A percentile compares a stretch with the other conserved stretches of the same genome.
Evolutionary conservation across 2,797 vertebrate genomes (phyloP).

Genomic region (Craterocephalus amniculus): DNA sequence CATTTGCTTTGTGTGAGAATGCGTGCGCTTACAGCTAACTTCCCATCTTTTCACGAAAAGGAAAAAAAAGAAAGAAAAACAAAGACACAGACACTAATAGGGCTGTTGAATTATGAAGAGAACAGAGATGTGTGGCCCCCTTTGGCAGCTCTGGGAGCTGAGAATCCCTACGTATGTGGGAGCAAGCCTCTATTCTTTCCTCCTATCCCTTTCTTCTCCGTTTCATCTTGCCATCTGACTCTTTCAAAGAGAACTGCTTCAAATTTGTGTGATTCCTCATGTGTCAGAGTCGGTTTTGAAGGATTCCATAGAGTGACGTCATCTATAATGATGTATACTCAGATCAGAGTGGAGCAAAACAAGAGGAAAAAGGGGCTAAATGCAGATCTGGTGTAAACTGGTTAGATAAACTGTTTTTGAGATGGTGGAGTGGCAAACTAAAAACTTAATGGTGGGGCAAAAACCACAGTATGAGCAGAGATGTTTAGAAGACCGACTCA

Average conservation of each 20-base stretch:
- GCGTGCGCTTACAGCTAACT: slow-evolving; percentile 23
- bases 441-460: slow-evolving; percentile 12
- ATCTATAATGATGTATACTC: slow-evolving; percentile 22
- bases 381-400: slow-evolving; percentile 7
- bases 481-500: slow-evolving; percentile 48
- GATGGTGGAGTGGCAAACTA: slow-evolving; percentile 8
- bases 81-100: slow-evolving; percentile 63
- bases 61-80: slow-evolving; percentile 27
- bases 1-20: slow-evolving; percentile 37
- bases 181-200: slow-evolving; percentile 35
- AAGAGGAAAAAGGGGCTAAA: neutral
- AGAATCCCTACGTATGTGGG: slow-evolving; percentile 40
- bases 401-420: slow-evolving; percentile 7
- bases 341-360: slow-evolving; percentile 42
- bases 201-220: slow-evolving; percentile 24
- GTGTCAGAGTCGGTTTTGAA: slow-evolving; percentile 33
- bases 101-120: slow-evolving; percentile 65
- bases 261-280: slow-evolving; percentile 29
- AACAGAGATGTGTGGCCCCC: slow-evolving; percentile 46
- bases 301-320: slow-evolving; percentile 39
- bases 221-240: slow-evolving; percentile 60
- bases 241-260: slow-evolving; percentile 43
- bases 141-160: slow-evolving; percentile 40
- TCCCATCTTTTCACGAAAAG: slow-evolving; percentile 31
- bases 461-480: slow-evolving; percentile 11